Base-by-base conservation (phyloP, 1,140 invertebrate species). In the Drosophila mayri region DNA sequence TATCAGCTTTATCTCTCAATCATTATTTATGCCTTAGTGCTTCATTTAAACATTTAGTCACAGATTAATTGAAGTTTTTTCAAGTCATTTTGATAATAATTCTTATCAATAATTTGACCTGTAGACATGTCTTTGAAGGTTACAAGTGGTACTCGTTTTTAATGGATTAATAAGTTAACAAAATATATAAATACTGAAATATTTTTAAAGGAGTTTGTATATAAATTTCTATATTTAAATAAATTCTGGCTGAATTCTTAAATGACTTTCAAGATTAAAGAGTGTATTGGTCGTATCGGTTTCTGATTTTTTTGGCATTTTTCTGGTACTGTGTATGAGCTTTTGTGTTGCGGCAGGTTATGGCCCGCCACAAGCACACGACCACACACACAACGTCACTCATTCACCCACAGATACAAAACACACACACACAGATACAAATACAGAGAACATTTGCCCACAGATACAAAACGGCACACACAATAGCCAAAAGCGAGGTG, bases 271-370 rank as follows among this genome's bases (percentile, higher is more conserved):
- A 25, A 49, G 16, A 5, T 5, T 1, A 11, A 57, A n/a, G 16
- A 75, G 72, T 57, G 70, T 76, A 44, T 76, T 65, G 2, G 2
- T 4, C 4, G 12, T 18, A 50, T 65, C 70, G 70, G 62, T 25
- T 37, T 12, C 12, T 11, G 12, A 8, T 16, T 18, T 30, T 38
- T 16, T 12, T 28, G 20, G 41, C 28, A 20, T 71, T 47, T 40
- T 61, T 46, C 30, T 52, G 60, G 35, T 43, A 64, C 57, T 54
- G 50, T 55, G 32, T 60, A 65, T 61, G 61, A 64, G 76, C 59
- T 78, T 81, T 78, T 66, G 54, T 84, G 77, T 88, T 88, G 84
- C 30, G 84, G 84, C 85, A 88, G 84, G 84, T 88, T 88, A 88
- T 85, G 84, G 85, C 60, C 50, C 37, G 62, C 66, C 52, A 60